Base-by-base conservation (phyloP, 1,140 invertebrate genomes). In the Aphelinus atriplicis region DNA sequence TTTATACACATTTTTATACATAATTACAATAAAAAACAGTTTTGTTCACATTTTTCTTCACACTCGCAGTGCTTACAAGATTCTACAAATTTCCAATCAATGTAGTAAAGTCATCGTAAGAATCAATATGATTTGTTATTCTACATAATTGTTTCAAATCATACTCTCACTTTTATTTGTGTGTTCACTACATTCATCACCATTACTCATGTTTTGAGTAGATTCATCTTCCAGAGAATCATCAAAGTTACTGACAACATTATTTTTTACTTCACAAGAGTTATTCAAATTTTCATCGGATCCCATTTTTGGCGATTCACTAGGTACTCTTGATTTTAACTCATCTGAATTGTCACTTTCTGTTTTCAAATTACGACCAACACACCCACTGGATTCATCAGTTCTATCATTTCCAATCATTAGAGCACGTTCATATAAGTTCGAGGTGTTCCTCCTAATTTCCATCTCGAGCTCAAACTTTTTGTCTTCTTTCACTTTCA, bases 361-460 rank as follows among this genome's bases (percentile, higher is more conserved):
- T 58, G 7, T 53, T 2, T 56, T 51, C 55, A 58, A 51, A 26
- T 58, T 58, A 48, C 6, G 47, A 57, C 51, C 7, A 43, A 1
- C 10, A 64, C 9, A 58, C 50, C 48, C 56, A 7, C n/a, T 47
- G 50, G n/a, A 1, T 51, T 71, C 47, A 26, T 73, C 56, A 67
- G 63, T 63, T 55, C 9, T 2, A 46, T 73, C 53, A 60, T 65
- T 51, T 56, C 65, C 43, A 7, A 80, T 2, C 3, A 79, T 67
- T 69, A 84, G 83, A 42, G 86, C 85, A 63, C 87, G 73, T 77
- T 87, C 84, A 61, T 86, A 85, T 46, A 88, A 81, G 77, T 85
- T 81, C 7, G 81, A 78, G 55, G 80, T 83, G 62, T 87, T 86
- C 42, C 81, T 82, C 3, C 78, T 80, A 1, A 87, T 86, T 76